Evolutionary conservation across 2,797 vertebrate genomes (phyloP), one percentile per base, ranked within the genome.

Genomic region (Crenuchus spilurus): DNA sequence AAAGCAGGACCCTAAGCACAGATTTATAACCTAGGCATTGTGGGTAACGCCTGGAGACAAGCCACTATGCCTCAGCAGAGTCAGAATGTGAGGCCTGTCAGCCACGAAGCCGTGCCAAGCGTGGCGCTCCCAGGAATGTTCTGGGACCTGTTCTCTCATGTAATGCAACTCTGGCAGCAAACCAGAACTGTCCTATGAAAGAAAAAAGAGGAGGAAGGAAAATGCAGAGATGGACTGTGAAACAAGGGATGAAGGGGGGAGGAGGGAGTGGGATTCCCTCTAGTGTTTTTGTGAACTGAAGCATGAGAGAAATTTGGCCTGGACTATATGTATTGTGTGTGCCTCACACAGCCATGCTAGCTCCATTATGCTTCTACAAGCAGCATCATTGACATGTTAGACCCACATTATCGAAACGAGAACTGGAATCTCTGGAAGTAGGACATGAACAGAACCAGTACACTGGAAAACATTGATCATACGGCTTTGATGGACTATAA

Each of bases 61-160:
- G 16, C 42, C 16, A n/a, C 57, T 20, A 26, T 28, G 54, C 26
- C 35, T 13, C 41, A 18, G 44, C 63, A 6, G 22, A 49, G 52
- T 58, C 51, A 20, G 52, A 74, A 30, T 8, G 2, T n/a, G 4
- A 46, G 58, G 57, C 58, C 37, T 75, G 65, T 13, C 52, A 55
- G 66, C 31, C 20, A 26, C 69, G 49, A 61, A 42, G 41, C 37
- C 1, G 57, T 70, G 74, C 74, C 66, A 75, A 74, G 49, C 31
- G 37, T 11, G 57, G 65, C 58, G 70, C 76, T 77, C 77, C 55
- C 75, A 57, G 75, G 78, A 82, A 82, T 82, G 70, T 70, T 70
- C 64, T 37, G 49, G 49, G 70, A 66, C 75, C 75, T 78, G 70
- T 80, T 78, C 62, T 57, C 64, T 78, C 71, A 70, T 68, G 74